Conservation (phyloP, 2,113 vertebrate genomes). For the Callorhinus ursinus region DNA sequence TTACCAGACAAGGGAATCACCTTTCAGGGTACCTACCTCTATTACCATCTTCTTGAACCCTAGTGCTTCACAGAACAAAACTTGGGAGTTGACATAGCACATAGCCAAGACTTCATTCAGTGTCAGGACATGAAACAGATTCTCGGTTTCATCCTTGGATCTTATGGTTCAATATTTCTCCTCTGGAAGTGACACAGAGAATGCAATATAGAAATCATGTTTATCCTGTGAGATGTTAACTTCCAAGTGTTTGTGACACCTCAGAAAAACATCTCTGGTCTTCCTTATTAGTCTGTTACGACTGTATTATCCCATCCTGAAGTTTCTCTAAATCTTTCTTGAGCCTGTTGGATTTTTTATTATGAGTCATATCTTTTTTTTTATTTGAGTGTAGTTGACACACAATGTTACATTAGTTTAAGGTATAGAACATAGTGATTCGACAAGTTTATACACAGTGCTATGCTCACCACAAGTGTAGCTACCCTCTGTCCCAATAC, state of each 20-base stretch:
- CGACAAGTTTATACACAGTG: not conserved
- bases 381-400: not conserved
- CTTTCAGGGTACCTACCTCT: not conserved
- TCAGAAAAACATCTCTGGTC: constrained; percentile 12
- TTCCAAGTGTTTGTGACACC: not conserved
- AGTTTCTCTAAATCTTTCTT: not conserved
- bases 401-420: not conserved
- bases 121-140: not conserved
- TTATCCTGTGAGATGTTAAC: not conserved
- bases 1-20: not conserved
- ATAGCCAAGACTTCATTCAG: not conserved
- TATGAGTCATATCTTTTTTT: not conserved
- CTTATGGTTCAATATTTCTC: not conserved
- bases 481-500: not conserved
- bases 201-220: not conserved
- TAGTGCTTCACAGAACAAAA: not conserved
- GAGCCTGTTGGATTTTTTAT: not conserved
- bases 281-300: not conserved
- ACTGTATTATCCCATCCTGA: not conserved
- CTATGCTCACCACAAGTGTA: not conserved
- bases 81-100: not conserved
- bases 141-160: not conserved
- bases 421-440: not conserved
- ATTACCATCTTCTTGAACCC: not conserved
- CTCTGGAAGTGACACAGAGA: not conserved